A percentile compares a stretch with the other conserved stretches of the same genome.
Evolutionary conservation across 2,797 vertebrate genomes (phyloP).

Genomic region (Darevskia nairensis): DNA sequence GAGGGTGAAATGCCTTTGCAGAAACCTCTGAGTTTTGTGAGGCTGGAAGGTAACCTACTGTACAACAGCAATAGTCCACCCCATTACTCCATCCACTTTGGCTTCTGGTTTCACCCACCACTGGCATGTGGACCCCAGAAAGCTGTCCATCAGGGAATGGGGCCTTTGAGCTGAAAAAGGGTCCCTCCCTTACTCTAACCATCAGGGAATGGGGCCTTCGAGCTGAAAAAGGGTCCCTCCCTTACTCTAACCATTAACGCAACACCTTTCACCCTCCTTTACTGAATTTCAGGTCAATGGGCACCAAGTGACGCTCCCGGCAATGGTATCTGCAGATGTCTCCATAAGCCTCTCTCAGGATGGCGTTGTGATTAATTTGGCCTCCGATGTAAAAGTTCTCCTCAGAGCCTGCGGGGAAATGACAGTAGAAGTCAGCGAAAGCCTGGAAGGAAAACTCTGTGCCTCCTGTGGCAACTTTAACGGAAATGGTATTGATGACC

Average conservation of each 20-base stretch:
- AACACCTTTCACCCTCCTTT: background rate
- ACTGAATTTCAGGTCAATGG: conserved; percentile 16
- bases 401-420: conserved; percentile 62
- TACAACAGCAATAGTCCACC: background rate
- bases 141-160: too few species aligned
- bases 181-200: background rate
- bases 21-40: background rate
- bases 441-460: conserved; percentile 42
- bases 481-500: conserved; percentile 67
- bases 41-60: background rate
- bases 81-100: background rate
- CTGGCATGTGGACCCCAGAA: too few species aligned
- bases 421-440: conserved; percentile 51
- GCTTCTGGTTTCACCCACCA: background rate
- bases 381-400: conserved; percentile 57
- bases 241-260: background rate
- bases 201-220: too few species aligned
- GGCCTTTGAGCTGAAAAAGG: too few species aligned
- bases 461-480: conserved; percentile 78
- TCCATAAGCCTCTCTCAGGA: conserved; percentile 43
- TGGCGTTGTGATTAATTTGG: background rate
- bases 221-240: too few species aligned
- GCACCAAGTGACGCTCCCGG: conserved; percentile 71
- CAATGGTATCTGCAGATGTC: conserved; percentile 63
- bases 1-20: background rate